Evolutionary conservation across 1,140 invertebrate species (phyloP).

Genomic region (Grapholita molesta): DNA sequence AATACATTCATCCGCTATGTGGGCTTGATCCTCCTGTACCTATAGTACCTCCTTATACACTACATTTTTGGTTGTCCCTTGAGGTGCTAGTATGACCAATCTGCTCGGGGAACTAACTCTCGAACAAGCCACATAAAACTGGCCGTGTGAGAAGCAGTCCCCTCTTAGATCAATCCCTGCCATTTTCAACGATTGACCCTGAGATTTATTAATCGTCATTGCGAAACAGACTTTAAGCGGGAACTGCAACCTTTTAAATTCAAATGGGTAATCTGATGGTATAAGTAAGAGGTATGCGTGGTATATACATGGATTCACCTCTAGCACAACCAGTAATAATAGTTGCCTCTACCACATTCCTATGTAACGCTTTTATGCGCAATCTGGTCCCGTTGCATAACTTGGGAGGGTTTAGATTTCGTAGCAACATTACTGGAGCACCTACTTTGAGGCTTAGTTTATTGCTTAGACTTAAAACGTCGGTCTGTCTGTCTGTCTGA

Average conservation of each 20-base stretch:
- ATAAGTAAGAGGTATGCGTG: constrained; percentile 45
- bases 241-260: constrained; percentile 38
- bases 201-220: constrained; percentile 38
- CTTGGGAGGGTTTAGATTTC: constrained; percentile 55
- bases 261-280: constrained; percentile 39
- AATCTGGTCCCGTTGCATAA: constrained; percentile 60
- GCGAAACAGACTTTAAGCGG: constrained; percentile 33
- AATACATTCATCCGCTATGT: too few species aligned
- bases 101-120: too few species aligned
- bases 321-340: constrained; percentile 39
- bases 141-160: too few species aligned
- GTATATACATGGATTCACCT: constrained; percentile 38
- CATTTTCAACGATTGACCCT: too few species aligned
- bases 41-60: too few species aligned
- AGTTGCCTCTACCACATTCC: constrained; percentile 53
- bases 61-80: too few species aligned
- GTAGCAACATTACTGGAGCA: constrained; percentile 57
- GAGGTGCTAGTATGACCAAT: too few species aligned
- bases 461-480: too few species aligned
- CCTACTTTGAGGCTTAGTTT: constrained; percentile 61
- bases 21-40: too few species aligned
- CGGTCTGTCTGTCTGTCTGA: too few species aligned
- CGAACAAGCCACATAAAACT: too few species aligned
- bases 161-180: too few species aligned
- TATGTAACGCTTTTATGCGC: constrained; percentile 42